phyloP scores from a whole-genome alignment of 2,888 invertebrate genomes.

The Hemistola chrysoprasaria region DNA sequence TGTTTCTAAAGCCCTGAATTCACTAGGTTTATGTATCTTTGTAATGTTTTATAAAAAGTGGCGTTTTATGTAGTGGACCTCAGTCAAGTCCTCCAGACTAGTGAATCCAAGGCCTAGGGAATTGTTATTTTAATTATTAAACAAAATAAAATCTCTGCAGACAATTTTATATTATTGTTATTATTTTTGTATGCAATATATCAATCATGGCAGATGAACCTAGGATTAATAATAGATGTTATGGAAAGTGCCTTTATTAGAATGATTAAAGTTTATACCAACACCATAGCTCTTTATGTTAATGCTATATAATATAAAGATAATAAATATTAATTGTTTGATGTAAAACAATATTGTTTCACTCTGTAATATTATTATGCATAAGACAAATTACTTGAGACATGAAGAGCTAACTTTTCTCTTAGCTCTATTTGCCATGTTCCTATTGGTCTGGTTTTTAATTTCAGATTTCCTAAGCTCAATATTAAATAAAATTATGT shows the following conservation, averaged over 20 bases:
- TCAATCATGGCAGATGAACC: conserved; percentile 65
- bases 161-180: conserved; percentile 8
- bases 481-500: too few species aligned
- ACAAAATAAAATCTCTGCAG: background rate
- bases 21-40: too few species aligned
- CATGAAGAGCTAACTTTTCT: too few species aligned
- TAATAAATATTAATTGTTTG: conserved; percentile 81
- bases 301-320: conserved; percentile 77
- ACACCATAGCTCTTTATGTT: conserved; percentile 81
- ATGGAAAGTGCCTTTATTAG: conserved; percentile 81
- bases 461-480: too few species aligned
- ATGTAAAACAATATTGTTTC: conserved; percentile 59
- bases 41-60: too few species aligned
- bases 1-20: conserved; percentile 12
- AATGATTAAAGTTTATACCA: conserved; percentile 80
- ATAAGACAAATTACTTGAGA: too few species aligned
- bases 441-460: too few species aligned
- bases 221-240: conserved; percentile 72
- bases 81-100: too few species aligned
- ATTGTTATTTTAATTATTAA: conserved; percentile 14
- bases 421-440: too few species aligned
- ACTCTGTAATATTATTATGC: conserved; percentile 35
- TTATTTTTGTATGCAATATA: conserved; percentile 27
- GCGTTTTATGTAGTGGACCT: too few species aligned
- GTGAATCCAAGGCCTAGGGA: too few species aligned